A percentile compares a stretch with the other conserved stretches of the same genome.
These are phyloP conservation scores for Bibio marci DNA, from an alignment of 2,888 invertebrate genomes.

Conservation along the genomic window DNA sequence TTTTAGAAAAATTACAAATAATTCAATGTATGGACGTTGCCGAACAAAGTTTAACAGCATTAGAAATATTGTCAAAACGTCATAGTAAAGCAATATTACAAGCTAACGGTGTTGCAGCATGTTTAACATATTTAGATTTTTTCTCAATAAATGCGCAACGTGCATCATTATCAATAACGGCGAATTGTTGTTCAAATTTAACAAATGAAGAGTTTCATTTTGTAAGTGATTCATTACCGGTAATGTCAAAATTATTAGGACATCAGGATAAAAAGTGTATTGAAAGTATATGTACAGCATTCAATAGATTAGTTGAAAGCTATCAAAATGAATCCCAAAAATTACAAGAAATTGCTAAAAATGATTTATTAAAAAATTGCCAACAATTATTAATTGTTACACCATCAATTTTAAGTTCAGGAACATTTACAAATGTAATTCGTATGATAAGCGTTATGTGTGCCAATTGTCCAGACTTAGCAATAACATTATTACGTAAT, in stretches of 20 bases:
- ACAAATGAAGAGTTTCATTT: constrained; percentile 88
- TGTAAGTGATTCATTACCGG: constrained; percentile 70
- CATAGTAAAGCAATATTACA: constrained; percentile 94
- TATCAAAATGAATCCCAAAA: constrained; percentile 83
- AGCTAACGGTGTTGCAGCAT: constrained; percentile 88
- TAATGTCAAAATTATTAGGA: constrained; percentile 62
- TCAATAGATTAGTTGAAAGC: constrained; percentile 91
- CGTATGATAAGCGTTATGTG: constrained; percentile 95
- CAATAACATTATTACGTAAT: constrained; percentile 77
- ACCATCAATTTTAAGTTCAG: constrained; percentile 87
- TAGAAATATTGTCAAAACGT: constrained; percentile 90
- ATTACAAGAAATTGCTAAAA: constrained; percentile 76
- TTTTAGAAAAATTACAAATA: constrained; percentile 90
- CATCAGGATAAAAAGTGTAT: constrained; percentile 96
- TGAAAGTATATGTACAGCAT: constrained; percentile 91
- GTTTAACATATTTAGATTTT: constrained; percentile 93
- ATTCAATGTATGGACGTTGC: constrained; percentile 99
- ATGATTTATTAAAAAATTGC: constrained; percentile 77
- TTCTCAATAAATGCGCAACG: constrained; percentile 97
- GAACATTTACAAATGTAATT: constrained; percentile 90
- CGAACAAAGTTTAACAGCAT: constrained; percentile 91
- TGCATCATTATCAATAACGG: constrained; percentile 87
- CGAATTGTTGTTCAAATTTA: constrained; percentile 93
- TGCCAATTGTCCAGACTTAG: constrained; percentile 84
- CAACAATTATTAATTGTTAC: constrained; percentile 85